These are phyloP conservation scores for Erinaceus europaeus DNA, from an alignment of 2,113 vertebrate species.

Conservation along the genomic window DNA sequence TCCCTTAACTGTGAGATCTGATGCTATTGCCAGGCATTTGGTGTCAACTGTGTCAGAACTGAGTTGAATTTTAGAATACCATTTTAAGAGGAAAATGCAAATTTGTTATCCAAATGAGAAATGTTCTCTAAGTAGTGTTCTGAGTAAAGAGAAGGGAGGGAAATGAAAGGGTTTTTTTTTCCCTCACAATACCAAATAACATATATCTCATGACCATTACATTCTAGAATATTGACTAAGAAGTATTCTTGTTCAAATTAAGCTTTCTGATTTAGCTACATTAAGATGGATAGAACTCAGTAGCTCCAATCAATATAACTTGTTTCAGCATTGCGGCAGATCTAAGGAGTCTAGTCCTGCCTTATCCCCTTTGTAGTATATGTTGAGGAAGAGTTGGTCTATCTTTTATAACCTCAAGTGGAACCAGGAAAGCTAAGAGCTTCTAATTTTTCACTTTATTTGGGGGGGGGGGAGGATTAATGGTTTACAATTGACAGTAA, in stretches of 20 bases:
- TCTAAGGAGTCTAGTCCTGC: not conserved
- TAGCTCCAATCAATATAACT: not conserved
- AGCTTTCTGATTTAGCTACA: not conserved
- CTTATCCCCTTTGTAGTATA: too few relatives aligned
- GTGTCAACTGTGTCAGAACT: not conserved
- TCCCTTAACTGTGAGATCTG: not conserved
- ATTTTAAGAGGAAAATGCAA: not conserved
- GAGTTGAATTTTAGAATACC: not conserved
- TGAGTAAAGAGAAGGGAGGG: not conserved
- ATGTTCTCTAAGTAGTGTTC: not conserved
- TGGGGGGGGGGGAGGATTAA: too few relatives aligned
- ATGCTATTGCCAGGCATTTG: not conserved
- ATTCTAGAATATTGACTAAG: not conserved
- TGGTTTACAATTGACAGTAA: too few relatives aligned
- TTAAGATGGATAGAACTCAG: not conserved
- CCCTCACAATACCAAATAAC: not conserved
- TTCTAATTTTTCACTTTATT: too few relatives aligned
- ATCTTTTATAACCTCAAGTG: not conserved
- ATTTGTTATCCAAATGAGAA: not conserved
- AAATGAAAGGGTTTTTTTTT: not conserved
- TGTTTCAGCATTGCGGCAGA: constrained; percentile 54
- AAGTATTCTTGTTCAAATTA: not conserved
- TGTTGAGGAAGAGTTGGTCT: not conserved
- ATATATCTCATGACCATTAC: not conserved
- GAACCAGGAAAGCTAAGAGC: not conserved